Evolutionary conservation across 2,797 vertebrate species (phyloP), one percentile per base, ranked within the genome.

Genomic region (Phoeniculus purpureus): DNA sequence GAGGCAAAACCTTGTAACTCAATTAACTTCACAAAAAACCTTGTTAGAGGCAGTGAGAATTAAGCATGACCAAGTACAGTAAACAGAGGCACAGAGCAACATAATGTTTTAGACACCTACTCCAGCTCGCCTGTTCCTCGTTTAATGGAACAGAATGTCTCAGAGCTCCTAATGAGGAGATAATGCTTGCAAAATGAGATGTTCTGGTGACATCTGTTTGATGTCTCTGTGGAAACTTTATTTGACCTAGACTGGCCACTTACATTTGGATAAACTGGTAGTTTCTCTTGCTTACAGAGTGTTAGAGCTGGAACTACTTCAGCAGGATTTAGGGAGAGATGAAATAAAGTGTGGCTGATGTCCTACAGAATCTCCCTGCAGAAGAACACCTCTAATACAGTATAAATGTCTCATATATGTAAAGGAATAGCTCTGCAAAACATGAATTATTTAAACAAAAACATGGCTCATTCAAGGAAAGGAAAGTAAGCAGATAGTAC

Each of bases 61-160:
- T 81, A 90, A 62, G 54, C 74, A 85, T 84, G 67, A 84, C 47
- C 81, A 79, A 81, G 52, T 77, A 88, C 89, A 88, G 71, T 43
- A 86, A 93, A 92, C 91, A 95, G 81, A 88, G 2, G 0, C 51
- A 77, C 68, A 67, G 87, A 81, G 74, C 61, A 81, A 25, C 89
- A 65, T 84, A 76, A 90, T 80, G 26, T 58, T 92, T 94, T 74
- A 88, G 85, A 88, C 81, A 93, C 89, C 92, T 91, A 81, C 80
- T 68, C 47, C 81, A 91, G 91, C 48, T 67, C 0, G 9, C 18
- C 82, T 88, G 64, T 60, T 92, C 71, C 40, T 7, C 7, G 21
- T 71, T 71, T 94, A 88, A 92, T 89, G 64, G 89, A 94, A 94
- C 83, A 95, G 81, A 90, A 54, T 84, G 90, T 88, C 85, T 94